Base-by-base conservation (phyloP, 2,113 vertebrate species). In the Protobothrops flavoviridis region DNA sequence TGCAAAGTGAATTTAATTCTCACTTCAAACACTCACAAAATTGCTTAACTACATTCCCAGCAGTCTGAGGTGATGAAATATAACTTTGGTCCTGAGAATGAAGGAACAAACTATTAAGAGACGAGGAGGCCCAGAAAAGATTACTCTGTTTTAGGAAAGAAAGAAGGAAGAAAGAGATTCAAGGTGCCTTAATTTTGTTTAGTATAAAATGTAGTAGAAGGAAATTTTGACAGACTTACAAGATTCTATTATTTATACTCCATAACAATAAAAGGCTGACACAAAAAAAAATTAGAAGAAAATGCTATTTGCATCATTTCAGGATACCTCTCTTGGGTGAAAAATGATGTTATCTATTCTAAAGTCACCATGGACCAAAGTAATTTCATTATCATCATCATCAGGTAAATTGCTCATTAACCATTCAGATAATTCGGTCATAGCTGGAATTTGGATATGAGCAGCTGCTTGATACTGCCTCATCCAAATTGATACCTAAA, bases 311-410 rank as follows among this genome's bases (percentile, higher is more conserved):
- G 15, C 8, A 45, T 52, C 26, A 74, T 26, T 24, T 88, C 59
- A 43, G 0, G 5, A 59, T 97, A 99, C 99, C 98, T 99, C 98
- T 94, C 96, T 98, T 90, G 98, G 98, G 85, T 99, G 99, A 94
- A 99, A 99, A 94, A 99, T 97, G 87, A 99, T 93, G 94, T 99
- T 99, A 93, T 99, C 98, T 93, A 99, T 93, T 92, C 98, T 97
- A 69, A 99, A 99, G 95, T 99, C 99, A 43, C 99, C 99, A 89
- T 99, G 99, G 93, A 99, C 97, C 90, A 99, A 97, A 0, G 91
- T 96, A 94, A 98, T 98, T 93, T 99, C 97, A n/a, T 97, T 95
- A 93, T 99, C 98, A 89, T 55, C 95, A 69, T 69, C 69, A 86
- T 95, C 88, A 7, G 99, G 99, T 89, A 99, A 89, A 95, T 99